A percentile compares a stretch with the other conserved stretches of the same genome.
phyloP scores from a whole-genome alignment of 2,888 invertebrate species.

The Cryptocheilus praepositus region DNA sequence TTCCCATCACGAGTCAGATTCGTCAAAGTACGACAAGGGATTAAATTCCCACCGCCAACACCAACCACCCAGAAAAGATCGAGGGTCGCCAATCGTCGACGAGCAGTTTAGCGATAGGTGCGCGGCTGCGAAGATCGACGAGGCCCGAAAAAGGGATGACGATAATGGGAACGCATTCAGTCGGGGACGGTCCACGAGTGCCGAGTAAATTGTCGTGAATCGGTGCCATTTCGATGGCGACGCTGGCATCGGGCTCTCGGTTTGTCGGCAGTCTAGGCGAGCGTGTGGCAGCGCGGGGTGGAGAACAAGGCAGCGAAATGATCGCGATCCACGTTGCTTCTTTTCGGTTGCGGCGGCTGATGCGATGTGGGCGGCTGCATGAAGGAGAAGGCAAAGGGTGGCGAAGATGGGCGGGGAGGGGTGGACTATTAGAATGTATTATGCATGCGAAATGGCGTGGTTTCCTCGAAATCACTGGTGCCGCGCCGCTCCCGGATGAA shows the following conservation, averaged over 20 bases:
- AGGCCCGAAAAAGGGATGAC: neutral
- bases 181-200: constrained; percentile 24
- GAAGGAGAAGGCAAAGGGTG: neutral
- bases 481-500: constrained; percentile 70
- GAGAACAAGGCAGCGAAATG: constrained; percentile 61
- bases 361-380: constrained; percentile 36
- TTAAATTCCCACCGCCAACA: too few species aligned
- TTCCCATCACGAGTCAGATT: too few species aligned
- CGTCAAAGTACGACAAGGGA: too few species aligned
- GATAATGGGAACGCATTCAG: constrained; percentile 1
- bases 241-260: constrained; percentile 25
- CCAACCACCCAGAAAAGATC: too few species aligned
- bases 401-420: constrained; percentile 5
- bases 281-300: constrained; percentile 10
- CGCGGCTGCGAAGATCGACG: neutral
- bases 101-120: neutral
- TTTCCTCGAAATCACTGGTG: constrained; percentile 70
- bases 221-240: constrained; percentile 33
- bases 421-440: constrained; percentile 72
- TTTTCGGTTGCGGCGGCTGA: constrained; percentile 62
- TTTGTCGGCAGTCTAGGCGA: constrained; percentile 5
- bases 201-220: constrained; percentile 24
- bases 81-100: neutral
- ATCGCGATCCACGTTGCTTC: constrained; percentile 62
- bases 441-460: constrained; percentile 73